phyloP scores from a whole-genome alignment of 2,797 vertebrate genomes.

The Dipus sagitta region DNA sequence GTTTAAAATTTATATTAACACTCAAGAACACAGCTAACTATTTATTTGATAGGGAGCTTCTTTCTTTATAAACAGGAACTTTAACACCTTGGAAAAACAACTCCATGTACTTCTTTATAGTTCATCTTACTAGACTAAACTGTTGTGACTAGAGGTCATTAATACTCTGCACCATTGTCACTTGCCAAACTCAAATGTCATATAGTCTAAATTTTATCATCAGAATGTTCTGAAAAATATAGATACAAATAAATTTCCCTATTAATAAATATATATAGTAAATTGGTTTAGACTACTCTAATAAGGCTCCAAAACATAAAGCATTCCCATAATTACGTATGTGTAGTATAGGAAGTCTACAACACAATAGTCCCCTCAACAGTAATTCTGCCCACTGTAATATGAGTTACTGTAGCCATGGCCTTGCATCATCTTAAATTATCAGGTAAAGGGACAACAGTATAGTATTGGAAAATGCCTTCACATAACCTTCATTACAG shows the following conservation, averaged over 20 bases:
- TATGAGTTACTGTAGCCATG: not conserved
- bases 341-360: not conserved
- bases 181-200: not conserved
- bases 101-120: not conserved
- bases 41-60: not conserved
- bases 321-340: not conserved
- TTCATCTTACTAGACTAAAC: not conserved
- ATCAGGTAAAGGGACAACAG: not conserved
- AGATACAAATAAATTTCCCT: not conserved
- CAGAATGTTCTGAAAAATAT: constrained; percentile 52
- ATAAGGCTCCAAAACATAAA: not conserved
- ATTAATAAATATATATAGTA: not conserved
- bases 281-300: not conserved
- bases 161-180: not conserved
- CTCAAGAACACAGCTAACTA: not conserved
- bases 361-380: not conserved
- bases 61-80: not conserved
- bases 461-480: not conserved
- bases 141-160: not conserved
- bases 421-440: not conserved
- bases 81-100: not conserved
- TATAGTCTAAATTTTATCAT: not conserved
- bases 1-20: not conserved
- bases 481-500: not conserved
- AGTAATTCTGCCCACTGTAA: not conserved